Conservation (phyloP, 2,888 invertebrate genomes). For the Sinodicranocentrus sp. region DNA sequence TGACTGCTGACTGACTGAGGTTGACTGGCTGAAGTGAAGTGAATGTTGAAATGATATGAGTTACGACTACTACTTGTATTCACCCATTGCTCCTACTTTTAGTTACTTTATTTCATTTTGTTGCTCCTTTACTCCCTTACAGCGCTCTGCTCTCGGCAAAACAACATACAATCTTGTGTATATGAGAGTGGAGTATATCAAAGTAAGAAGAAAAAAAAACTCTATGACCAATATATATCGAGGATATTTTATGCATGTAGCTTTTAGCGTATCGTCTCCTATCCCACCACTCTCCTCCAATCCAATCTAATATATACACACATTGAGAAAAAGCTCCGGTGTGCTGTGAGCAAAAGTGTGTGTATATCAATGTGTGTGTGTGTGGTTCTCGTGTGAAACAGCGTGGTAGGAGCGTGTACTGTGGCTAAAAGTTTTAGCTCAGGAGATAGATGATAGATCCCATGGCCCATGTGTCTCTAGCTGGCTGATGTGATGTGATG, state of each 20-base stretch:
- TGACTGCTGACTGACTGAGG: constrained; percentile 69
- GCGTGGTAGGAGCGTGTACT: constrained; percentile 44
- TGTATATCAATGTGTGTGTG: constrained; percentile 15
- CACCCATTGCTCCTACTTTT: constrained; percentile 65
- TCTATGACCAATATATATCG: constrained; percentile 52
- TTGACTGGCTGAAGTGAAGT: constrained; percentile 68
- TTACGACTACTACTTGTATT: constrained; percentile 64
- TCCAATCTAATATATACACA: constrained; percentile 54
- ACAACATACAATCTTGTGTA: constrained; percentile 12
- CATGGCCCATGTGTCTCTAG: constrained; percentile 68
- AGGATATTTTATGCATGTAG: constrained; percentile 51
- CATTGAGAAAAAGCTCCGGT: constrained; percentile 53
- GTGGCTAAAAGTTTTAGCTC: constrained; percentile 65
- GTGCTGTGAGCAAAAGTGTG: constrained; percentile 3
- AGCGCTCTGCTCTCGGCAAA: constrained; percentile 23
- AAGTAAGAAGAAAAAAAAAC: too few species aligned
- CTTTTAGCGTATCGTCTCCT: background rate
- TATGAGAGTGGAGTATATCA: too few species aligned
- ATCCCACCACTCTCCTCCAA: background rate
- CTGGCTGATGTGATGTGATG: constrained; percentile 63
- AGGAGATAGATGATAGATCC: constrained; percentile 67
- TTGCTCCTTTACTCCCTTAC: constrained; percentile 34
- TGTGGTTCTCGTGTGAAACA: constrained; percentile 60
- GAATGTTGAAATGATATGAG: constrained; percentile 68
- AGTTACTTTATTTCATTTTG: constrained; percentile 69